Percentiles rank a stretch among this genome's conserved stretches.
Conservation (phyloP, 2,797 vertebrate species). For the Galagoides demidoff region DNA sequence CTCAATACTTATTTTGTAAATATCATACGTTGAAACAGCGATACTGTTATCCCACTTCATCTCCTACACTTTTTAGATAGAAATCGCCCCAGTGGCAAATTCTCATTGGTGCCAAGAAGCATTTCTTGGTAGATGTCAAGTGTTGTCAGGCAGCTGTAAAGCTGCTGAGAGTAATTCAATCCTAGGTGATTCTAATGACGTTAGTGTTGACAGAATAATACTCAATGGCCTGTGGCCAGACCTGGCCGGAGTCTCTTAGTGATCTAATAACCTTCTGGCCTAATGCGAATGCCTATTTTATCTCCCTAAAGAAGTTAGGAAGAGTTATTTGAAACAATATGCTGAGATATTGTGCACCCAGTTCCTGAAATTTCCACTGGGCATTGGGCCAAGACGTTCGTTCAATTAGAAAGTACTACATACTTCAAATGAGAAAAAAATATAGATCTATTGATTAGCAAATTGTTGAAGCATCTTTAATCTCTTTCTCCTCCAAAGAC, state of each 20-base stretch:
- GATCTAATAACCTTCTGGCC: conserved; percentile 49
- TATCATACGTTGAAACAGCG: conserved; percentile 62
- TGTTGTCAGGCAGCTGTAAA: conserved; percentile 59
- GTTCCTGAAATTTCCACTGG: conserved; percentile 48
- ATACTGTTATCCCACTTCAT: conserved; percentile 75
- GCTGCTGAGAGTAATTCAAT: conserved; percentile 61
- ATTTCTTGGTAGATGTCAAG: conserved; percentile 73
- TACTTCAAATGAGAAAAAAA: conserved; percentile 9
- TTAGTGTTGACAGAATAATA: conserved; percentile 49
- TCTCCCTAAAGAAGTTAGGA: conserved; percentile 52
- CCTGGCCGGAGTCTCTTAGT: background rate
- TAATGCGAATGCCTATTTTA: background rate
- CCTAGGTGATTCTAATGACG: conserved; percentile 50
- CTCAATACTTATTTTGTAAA: conserved; percentile 81
- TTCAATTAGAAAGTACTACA: conserved; percentile 30
- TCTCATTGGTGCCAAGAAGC: conserved; percentile 46
- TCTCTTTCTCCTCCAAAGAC: background rate
- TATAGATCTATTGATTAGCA: background rate
- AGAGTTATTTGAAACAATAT: conserved; percentile 26
- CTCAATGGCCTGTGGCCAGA: conserved; percentile 28
- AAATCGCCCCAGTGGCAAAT: conserved; percentile 73
- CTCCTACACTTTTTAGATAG: conserved; percentile 76
- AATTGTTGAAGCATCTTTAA: conserved; percentile 2
- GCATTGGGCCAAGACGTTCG: background rate
- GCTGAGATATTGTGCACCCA: background rate